These are phyloP conservation scores for Iselma pallidipennis DNA, from an alignment of 2,888 invertebrate genomes.

Conservation along the genomic window DNA sequence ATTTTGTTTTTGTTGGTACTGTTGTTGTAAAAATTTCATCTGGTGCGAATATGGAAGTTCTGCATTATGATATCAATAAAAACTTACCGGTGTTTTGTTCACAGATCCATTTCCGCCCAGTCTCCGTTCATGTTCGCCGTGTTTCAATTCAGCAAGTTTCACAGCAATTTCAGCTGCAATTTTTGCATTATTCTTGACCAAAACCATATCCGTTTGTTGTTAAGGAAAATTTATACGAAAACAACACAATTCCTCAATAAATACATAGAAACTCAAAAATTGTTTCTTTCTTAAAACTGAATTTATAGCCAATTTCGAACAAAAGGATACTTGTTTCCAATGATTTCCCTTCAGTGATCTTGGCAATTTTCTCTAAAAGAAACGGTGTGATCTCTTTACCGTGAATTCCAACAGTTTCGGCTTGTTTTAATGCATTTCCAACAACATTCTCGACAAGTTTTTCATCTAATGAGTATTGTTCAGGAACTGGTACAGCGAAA, in stretches of 20 bases:
- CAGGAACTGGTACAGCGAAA: slow-evolving; percentile 89
- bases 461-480: slow-evolving; percentile 66
- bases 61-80: neutral
- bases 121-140: slow-evolving; percentile 9
- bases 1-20: no score
- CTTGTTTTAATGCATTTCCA: slow-evolving; percentile 66
- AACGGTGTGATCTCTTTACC: slow-evolving; percentile 96
- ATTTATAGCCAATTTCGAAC: neutral
- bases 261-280: neutral
- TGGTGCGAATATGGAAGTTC: no score
- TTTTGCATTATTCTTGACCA: slow-evolving; percentile 91
- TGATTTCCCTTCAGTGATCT: slow-evolving; percentile 81
- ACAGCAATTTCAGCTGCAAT: slow-evolving; percentile 81
- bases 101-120: neutral
- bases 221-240: slow-evolving; percentile 25
- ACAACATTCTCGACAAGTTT: slow-evolving; percentile 71
- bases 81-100: slow-evolving; percentile 30
- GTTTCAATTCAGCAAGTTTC: slow-evolving; percentile 58
- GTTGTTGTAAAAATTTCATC: no score
- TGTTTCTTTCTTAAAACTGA: neutral
- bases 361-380: slow-evolving; percentile 75
- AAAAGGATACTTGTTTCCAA: slow-evolving; percentile 82
- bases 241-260: neutral
- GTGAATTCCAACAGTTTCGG: slow-evolving; percentile 62
- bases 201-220: slow-evolving; percentile 71